Percentiles rank a stretch among this genome's conserved stretches.
phyloP scores from a whole-genome alignment of 2,113 vertebrate genomes.

The Azemiops feae region DNA sequence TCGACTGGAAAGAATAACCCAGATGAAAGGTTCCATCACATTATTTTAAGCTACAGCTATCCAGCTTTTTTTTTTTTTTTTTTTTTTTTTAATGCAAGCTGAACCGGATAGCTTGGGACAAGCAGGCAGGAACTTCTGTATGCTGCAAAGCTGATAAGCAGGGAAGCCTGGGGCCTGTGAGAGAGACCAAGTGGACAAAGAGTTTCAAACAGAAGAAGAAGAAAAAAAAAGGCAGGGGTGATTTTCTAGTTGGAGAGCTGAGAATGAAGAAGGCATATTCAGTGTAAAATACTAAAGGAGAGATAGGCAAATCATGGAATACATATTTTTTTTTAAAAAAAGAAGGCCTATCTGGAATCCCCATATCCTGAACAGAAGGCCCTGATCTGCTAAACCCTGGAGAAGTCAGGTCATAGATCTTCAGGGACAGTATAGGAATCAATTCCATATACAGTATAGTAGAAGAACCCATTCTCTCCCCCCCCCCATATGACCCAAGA shows the following conservation, averaged over 20 bases:
- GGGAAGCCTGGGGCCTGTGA: constrained; percentile 5
- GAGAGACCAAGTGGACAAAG: background rate
- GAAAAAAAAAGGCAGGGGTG: background rate
- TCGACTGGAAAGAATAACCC: background rate
- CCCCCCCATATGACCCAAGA: background rate
- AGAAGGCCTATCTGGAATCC: background rate
- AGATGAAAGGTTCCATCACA: background rate
- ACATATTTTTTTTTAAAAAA: background rate
- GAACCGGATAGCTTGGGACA: constrained; percentile 22
- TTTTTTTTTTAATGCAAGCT: background rate
- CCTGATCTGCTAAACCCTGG: background rate
- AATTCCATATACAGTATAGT: background rate
- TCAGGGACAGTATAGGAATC: background rate
- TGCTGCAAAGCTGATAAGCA: background rate
- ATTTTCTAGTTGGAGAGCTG: rapidly evolving
- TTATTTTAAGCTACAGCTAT: background rate
- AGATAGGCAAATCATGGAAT: background rate
- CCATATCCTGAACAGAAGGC: background rate
- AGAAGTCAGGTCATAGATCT: background rate
- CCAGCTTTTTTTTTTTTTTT: background rate
- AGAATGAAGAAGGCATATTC: background rate
- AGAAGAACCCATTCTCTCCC: background rate
- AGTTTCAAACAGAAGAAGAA: background rate
- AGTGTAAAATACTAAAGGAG: background rate
- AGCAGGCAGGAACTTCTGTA: constrained; percentile 17